Evolutionary conservation across 2,888 invertebrate genomes (phyloP), one percentile per base, ranked within the genome.

Genomic region (Tipula confusa): DNA sequence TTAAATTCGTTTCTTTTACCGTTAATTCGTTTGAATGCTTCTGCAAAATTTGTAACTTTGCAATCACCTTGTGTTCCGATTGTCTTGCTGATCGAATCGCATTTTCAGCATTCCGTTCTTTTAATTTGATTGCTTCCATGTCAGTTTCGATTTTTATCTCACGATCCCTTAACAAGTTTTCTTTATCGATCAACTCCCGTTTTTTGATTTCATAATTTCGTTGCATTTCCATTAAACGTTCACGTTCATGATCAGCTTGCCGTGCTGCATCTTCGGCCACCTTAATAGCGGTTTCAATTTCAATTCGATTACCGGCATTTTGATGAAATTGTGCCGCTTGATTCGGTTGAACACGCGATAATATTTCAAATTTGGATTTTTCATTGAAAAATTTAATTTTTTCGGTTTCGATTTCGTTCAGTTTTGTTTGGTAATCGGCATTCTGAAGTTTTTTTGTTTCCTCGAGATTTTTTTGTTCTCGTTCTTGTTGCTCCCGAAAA

Each of bases 181-280:
- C 89, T 83, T 87, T 88, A 24, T 89, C 89, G 15, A 87, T 83
- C 0, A 89, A 83, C 2, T 86, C 85, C 1, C 90, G 88, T 83
- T 88, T 89, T 29, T 87, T 88, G 1, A 87, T 86, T 84, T 90
- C 90, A 36, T 87, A 80, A 11, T 89, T 87, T 0, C 89, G 86
- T 85, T 89, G 89, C 84, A 87, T 86, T 83, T 87, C 88, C 82
- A 88, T 86, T 15, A 86, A 88, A 2, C 88, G 87, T 38, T 89
- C 88, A 1, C 89, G 87, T 85, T 89, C 90, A 5, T 86, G 85
- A 85, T 89, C 89, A 0, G 89, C 88, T 83, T 87, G 88, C 0
- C 86, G 87, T 1, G 88, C 87, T 0, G 89, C 88, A 85, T 90
- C 89, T 84, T 85, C 87, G 0, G 90, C 89, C 33, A 89, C 88